Conservation (phyloP, 2,113 vertebrate genomes). For the Prunella himalayana region DNA sequence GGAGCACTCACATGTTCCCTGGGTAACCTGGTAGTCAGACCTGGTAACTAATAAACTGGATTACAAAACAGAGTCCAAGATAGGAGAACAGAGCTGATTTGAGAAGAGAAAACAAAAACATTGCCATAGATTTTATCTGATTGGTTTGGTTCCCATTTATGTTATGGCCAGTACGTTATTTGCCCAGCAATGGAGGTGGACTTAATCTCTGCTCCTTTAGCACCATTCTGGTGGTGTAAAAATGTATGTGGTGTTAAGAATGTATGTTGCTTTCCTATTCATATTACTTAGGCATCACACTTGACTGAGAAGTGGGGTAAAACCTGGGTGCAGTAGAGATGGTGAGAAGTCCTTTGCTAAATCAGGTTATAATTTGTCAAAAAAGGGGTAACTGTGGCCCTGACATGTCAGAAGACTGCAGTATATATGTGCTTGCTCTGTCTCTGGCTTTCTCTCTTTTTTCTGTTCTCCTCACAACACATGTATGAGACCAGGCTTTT, state of each 20-base stretch:
- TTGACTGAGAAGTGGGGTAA: background rate
- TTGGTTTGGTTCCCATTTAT: background rate
- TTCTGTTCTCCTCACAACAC: constrained; percentile 31
- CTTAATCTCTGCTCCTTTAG: background rate
- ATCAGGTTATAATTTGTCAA: background rate
- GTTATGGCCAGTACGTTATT: background rate
- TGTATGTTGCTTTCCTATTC: background rate
- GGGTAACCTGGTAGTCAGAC: background rate
- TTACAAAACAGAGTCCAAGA: background rate
- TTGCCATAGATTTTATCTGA: background rate
- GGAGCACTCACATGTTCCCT: background rate
- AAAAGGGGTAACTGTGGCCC: background rate
- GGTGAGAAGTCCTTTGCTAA: background rate
- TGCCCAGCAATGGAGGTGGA: background rate
- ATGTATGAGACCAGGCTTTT: constrained; percentile 57
- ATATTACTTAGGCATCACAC: background rate
- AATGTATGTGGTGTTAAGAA: background rate
- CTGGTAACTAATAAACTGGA: background rate
- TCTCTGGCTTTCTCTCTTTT: background rate
- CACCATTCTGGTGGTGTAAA: background rate
- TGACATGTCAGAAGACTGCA: background rate
- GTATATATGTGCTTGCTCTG: background rate
- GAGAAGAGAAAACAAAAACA: background rate
- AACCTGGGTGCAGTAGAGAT: background rate
- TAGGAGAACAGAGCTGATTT: background rate